These are phyloP conservation scores for Ochotona princeps DNA, from an alignment of 2,113 vertebrate genomes.

Conservation along the genomic window DNA sequence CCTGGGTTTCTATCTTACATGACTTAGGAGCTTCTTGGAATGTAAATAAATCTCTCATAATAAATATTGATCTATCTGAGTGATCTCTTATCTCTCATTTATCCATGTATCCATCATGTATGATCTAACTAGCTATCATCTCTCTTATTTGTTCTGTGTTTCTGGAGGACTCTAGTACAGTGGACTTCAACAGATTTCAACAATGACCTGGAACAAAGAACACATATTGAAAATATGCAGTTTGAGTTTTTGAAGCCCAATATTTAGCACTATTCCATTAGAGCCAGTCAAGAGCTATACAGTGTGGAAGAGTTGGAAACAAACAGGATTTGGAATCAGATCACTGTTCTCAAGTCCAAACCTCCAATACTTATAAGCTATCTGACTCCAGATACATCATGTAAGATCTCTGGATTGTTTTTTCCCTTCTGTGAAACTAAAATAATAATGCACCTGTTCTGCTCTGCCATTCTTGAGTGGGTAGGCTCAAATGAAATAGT, in stretches of 20 bases:
- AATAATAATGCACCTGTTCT: neutral
- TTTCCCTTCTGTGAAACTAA: neutral
- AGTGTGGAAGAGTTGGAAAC: neutral
- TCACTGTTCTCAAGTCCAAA: neutral
- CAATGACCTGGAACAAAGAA: neutral
- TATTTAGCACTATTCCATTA: neutral
- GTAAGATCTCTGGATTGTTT: neutral
- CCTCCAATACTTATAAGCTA: neutral
- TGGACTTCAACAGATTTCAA: neutral
- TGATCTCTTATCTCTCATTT: neutral
- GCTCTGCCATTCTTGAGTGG: neutral
- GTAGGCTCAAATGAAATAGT: slow-evolving; percentile 45
- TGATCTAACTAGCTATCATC: neutral
- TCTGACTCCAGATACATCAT: neutral
- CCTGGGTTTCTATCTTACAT: neutral
- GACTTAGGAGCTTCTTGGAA: neutral
- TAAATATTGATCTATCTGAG: neutral
- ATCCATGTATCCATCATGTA: neutral
- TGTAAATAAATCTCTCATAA: neutral
- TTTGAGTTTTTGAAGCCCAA: neutral
- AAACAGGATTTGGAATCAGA: slow-evolving; percentile 7
- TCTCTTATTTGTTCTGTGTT: neutral
- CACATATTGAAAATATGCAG: neutral
- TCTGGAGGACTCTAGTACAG: neutral
- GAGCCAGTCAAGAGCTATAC: neutral